Evolutionary conservation across 1,140 invertebrate species (phyloP), one percentile per base, ranked within the genome.

Genomic region (Drosophila santomea): DNA sequence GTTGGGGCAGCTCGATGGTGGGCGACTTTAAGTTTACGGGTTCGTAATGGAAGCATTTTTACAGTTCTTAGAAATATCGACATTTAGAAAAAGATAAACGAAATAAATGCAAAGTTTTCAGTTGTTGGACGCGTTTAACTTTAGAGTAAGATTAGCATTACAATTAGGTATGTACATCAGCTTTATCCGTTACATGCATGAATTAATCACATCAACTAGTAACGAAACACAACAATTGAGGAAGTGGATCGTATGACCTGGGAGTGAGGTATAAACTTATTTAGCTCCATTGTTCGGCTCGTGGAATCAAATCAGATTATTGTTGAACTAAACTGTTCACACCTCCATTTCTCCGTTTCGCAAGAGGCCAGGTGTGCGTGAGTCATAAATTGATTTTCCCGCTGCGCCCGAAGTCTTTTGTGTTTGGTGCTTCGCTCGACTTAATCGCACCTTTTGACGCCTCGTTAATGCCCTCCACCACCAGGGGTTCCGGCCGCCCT

Each of bases 391-490:
- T 79, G 74, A 88, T 88, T 78, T 75, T 47, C 58, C 50, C 28
- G 25, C 56, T 52, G 47, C 28, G 38, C 10, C 43, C 39, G 35
- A 15, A 52, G 39, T 10, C 60, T 44, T 57, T 44, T 69, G 55
- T 55, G 52, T 59, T 78, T 35, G 55, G 32, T 23, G 48, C 55
- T 60, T 63, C 43, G 39, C 55, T 72, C 74, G 69, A 60, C 85
- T 60, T 67, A 88, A 86, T 79, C 71, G 60, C 76, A 72, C 60
- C 69, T 66, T 75, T 88, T 88, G 79, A 88, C 83, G 78, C 78
- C 83, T 82, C 74, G 76, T 80, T 75, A 74, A 57, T 64, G 62
- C 54, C 59, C 20, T 20, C 15, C 36, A 32, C 28, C 39, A 25
- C 23, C 32, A 7, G 43, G 41, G 47, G 32, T 35, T 25, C 15